phyloP scores from a whole-genome alignment of 2,113 vertebrate species.

The Carlito syrichta region DNA sequence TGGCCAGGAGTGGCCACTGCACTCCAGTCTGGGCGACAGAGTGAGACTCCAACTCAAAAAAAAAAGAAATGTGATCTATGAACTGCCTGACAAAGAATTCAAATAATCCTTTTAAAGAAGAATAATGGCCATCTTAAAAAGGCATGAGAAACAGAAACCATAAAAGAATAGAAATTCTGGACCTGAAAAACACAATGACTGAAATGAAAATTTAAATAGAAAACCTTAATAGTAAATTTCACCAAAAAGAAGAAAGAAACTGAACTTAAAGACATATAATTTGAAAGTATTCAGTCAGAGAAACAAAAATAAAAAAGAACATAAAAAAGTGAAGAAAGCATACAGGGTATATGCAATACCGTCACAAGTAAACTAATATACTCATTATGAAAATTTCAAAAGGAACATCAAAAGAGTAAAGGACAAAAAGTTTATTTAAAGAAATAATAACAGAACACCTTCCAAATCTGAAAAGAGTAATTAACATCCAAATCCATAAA shows the following conservation, averaged over 20 bases:
- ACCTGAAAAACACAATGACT: background rate
- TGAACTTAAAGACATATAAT: background rate
- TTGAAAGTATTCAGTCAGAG: background rate
- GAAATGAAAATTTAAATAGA: background rate
- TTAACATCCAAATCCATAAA: background rate
- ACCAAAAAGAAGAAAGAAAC: background rate
- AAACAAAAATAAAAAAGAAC: background rate
- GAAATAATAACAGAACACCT: background rate
- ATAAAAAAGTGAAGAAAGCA: background rate
- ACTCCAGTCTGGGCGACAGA: no score
- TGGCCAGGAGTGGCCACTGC: no score
- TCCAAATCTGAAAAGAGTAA: background rate
- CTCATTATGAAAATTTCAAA: background rate
- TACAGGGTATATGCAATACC: background rate
- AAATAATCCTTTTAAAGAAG: background rate
- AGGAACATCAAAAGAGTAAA: background rate
- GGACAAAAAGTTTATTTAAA: background rate
- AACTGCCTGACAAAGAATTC: background rate
- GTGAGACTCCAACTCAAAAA: no score
- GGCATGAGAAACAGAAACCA: background rate
- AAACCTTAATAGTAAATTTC: background rate
- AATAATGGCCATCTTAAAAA: background rate
- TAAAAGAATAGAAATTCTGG: background rate
- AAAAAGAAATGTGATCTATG: no score
- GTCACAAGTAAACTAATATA: background rate